phyloP scores from a whole-genome alignment of 2,888 invertebrate species.

The Pegoplata infirma region DNA sequence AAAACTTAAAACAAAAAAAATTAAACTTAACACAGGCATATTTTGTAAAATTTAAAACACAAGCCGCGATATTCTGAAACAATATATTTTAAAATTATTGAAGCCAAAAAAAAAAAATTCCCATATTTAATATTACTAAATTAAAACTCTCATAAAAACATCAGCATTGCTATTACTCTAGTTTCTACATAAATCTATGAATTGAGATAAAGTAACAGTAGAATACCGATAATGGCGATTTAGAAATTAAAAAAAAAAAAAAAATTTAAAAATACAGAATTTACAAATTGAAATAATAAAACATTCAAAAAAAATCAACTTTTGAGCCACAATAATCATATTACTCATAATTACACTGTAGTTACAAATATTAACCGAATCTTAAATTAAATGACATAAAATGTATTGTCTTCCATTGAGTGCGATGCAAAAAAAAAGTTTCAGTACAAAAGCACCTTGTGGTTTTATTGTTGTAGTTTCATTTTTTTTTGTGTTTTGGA shows the following conservation, averaged over 20 bases:
- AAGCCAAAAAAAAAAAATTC: not conserved
- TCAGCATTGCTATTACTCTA: not conserved
- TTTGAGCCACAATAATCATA: too few relatives aligned
- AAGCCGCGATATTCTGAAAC: not conserved
- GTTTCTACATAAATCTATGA: conserved; percentile 16
- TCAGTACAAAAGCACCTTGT: conserved; percentile 30
- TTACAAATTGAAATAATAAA: too few relatives aligned
- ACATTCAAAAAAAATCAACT: too few relatives aligned
- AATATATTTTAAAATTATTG: not conserved
- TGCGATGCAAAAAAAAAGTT: not conserved
- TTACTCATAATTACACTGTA: too few relatives aligned
- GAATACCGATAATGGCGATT: too few relatives aligned
- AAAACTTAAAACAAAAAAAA: conserved; percentile 16
- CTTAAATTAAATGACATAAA: conserved; percentile 23
- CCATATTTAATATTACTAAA: not conserved
- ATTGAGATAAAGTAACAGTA: too few relatives aligned
- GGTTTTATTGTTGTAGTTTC: conserved; percentile 19
- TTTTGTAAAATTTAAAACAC: not conserved
- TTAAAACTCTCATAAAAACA: not conserved
- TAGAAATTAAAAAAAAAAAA: too few relatives aligned
- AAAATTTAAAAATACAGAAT: too few relatives aligned
- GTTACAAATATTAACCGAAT: not conserved
- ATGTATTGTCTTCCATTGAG: not conserved
- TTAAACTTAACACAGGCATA: not conserved
- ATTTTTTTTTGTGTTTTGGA: not conserved